Percentiles rank a stretch among this genome's conserved stretches.
Conservation (phyloP, 2,888 invertebrate genomes). For the Chrysomela aeneicollis region DNA sequence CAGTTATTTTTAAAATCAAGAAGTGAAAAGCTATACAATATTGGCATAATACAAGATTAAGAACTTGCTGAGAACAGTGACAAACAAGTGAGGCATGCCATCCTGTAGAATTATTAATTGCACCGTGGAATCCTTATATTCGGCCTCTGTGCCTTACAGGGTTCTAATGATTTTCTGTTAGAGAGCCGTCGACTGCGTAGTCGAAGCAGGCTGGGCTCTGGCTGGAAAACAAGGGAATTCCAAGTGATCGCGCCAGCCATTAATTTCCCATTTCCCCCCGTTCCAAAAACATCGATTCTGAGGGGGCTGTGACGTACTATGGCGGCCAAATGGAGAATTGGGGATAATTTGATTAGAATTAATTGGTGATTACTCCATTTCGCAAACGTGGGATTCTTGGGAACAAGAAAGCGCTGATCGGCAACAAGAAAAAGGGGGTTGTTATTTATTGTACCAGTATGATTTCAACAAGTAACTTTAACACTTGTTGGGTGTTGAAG, state of each 20-base stretch:
- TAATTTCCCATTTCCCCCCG: background rate
- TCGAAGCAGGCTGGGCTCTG: background rate
- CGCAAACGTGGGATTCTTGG: background rate
- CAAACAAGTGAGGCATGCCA: background rate
- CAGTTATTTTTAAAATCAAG: too few species aligned
- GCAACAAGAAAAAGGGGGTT: too few species aligned
- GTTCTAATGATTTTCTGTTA: slow-evolving; percentile 7
- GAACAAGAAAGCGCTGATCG: slow-evolving; percentile 14
- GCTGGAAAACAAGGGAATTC: slow-evolving; percentile 1
- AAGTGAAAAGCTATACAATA: too few species aligned
- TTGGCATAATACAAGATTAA: too few species aligned
- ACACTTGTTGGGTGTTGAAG: too few species aligned
- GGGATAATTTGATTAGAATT: too few species aligned
- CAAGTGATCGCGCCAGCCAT: slow-evolving; percentile 2
- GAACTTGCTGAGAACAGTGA: too few species aligned
- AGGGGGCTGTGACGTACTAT: background rate
- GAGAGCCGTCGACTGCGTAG: background rate
- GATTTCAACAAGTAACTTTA: too few species aligned
- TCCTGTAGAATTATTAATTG: background rate
- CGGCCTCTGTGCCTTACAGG: background rate
- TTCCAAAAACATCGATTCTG: background rate
- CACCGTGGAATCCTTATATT: background rate
- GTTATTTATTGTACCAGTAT: too few species aligned
- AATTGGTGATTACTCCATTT: too few species aligned
- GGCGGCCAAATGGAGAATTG: background rate